Evolutionary conservation across 1,140 invertebrate species (phyloP).

Genomic region (Aphis gossypii): DNA sequence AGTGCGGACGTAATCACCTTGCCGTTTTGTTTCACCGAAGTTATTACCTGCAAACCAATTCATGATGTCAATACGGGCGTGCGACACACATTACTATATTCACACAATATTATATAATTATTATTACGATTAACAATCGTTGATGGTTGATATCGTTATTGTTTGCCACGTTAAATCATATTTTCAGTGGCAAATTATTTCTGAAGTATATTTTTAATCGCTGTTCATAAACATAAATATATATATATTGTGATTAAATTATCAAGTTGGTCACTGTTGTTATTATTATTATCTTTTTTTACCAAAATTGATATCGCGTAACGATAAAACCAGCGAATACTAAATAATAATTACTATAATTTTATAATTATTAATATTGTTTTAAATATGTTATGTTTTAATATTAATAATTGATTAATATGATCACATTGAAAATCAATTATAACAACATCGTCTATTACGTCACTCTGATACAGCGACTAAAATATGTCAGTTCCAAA

Average conservation of each 20-base stretch:
- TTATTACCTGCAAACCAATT: background rate
- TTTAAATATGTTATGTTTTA: background rate
- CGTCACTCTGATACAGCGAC: background rate
- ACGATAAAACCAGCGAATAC: background rate
- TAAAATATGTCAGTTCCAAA: background rate
- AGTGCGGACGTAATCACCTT: constrained; percentile 36
- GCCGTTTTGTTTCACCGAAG: constrained; percentile 22
- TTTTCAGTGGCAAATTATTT: no score
- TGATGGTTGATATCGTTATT: no score
- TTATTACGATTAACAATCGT: no score
- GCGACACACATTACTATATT: background rate
- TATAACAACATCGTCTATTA: background rate
- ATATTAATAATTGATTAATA: background rate
- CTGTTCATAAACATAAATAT: no score
- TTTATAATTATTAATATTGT: background rate
- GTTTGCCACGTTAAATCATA: no score
- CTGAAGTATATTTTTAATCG: no score
- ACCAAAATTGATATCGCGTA: no score
- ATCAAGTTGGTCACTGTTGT: no score
- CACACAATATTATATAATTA: no score
- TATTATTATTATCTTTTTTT: no score
- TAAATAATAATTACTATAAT: background rate
- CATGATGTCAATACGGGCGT: background rate
- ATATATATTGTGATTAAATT: no score
- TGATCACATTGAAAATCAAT: background rate